Conservation (phyloP, 2,797 vertebrate species). For the Chelmon rostratus region DNA sequence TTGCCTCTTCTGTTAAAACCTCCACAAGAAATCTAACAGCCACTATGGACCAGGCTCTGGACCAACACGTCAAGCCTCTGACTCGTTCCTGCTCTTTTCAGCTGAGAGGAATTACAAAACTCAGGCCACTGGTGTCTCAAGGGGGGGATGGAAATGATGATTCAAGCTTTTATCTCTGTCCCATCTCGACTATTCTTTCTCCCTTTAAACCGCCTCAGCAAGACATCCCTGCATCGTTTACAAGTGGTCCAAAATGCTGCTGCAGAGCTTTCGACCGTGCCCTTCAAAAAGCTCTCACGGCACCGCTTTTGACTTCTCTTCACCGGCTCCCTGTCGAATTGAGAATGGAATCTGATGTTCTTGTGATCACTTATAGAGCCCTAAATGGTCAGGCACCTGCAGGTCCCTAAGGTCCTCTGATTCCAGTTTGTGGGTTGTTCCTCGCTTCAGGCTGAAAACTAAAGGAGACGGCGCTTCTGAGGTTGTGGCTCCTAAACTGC, state of each 20-base stretch:
- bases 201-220: neutral
- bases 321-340: neutral
- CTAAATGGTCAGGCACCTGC: neutral
- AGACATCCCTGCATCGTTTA: neutral
- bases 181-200: neutral
- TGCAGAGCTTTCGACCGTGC: neutral
- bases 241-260: neutral
- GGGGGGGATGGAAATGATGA: no score
- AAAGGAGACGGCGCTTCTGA: no score
- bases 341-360: neutral
- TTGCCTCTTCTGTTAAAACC: neutral
- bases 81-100: neutral
- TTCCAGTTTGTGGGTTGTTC: neutral
- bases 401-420: neutral
- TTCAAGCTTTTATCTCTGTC: neutral
- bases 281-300: neutral
- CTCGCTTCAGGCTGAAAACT: neutral
- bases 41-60: neutral
- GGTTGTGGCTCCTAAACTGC: no score
- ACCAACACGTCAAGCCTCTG: neutral
- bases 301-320: neutral
- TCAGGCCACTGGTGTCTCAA: neutral
- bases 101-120: neutral
- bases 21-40: neutral
- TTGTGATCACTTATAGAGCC: neutral